These are phyloP conservation scores for Ophraella communa DNA, from an alignment of 2,888 invertebrate genomes.

Conservation along the genomic window DNA sequence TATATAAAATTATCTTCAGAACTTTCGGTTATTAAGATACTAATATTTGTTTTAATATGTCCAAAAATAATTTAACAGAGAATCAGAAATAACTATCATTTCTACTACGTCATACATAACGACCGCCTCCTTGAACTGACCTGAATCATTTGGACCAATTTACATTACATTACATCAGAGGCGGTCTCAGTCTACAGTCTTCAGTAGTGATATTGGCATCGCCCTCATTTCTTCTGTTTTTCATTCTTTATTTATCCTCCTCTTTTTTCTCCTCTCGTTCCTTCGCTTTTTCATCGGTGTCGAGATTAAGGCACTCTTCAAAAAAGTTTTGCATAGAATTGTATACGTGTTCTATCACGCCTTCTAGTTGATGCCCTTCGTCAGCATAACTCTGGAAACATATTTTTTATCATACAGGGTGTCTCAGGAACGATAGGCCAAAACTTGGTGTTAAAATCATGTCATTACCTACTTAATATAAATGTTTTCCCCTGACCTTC, in stretches of 20 bases:
- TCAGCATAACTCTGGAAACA: constrained; percentile 85
- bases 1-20: neutral
- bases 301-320: constrained; percentile 87
- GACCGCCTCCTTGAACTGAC: constrained; percentile 23
- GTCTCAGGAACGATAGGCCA: too few relatives aligned
- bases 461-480: too few relatives aligned
- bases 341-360: constrained; percentile 90
- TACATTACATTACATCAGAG: constrained; percentile 19
- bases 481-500: too few relatives aligned
- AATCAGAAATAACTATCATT: neutral
- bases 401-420: too few relatives aligned
- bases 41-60: neutral
- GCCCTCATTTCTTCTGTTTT: constrained; percentile 36
- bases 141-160: constrained; percentile 14
- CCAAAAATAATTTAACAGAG: neutral
- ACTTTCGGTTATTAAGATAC: neutral
- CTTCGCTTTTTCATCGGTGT: constrained; percentile 72
- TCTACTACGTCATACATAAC: constrained; percentile 4
- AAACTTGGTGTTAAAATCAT: too few relatives aligned
- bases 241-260: constrained; percentile 46
- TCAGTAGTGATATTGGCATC: constrained; percentile 31
- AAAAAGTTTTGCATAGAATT: constrained; percentile 93
- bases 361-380: constrained; percentile 82
- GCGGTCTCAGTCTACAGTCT: constrained; percentile 38
- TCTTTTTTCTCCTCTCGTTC: constrained; percentile 43